Base-by-base conservation (phyloP, 2,888 invertebrate genomes). In the Drosophila vallismaia region DNA sequence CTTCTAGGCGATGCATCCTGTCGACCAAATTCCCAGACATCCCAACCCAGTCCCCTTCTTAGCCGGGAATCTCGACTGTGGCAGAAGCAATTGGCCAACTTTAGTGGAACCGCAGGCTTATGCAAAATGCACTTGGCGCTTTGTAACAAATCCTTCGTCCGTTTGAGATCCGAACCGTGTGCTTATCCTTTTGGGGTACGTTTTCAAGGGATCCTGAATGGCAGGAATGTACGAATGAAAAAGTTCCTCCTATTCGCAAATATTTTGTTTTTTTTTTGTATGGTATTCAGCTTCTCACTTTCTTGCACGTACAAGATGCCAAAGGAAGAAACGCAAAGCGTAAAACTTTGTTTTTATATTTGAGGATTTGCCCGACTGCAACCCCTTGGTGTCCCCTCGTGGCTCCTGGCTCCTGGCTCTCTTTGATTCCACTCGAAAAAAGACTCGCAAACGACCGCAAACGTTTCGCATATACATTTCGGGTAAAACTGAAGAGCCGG, bases 91-190 rank as follows among this genome's bases (percentile, higher is more conserved):
- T 66, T 66, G 64, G 64, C 53, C 64, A 66, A 66, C 67, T 64
- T 64, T 38, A 40, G 46, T 46, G 53, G 31, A 71, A 74, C 81
- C 81, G 50, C 85, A 74, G 76, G 75, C 78, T 86, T 86, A 86
- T 86, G 81, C 81, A 86, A 86, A 81, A 80, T 86, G 78, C 82
- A 82, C 76, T 86, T 73, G 75, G 66, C 64, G 60, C 68, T 76
- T 68, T 62, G 71, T 59, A 84, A 74, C 74, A 71, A 77, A 86
- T 72, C 74, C 67, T 62, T 54, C 14, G 19, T 56, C 12, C 31
- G 28, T 24, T 8, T 3, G 31, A 42, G 49, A 40, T 51, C 40
- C 38, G 24, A 40, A 50, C 50, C 49, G 50, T n/a, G 44, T 29
- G 8, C 36, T 31, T 12, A 24, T 26, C 66, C 67, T 19, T 63